Conservation (phyloP, 1,140 invertebrate species). For the Apis mellifera region Amel_HAv3.1 CM009932.2:5879501-5880000, state of each 20-base stretch:
- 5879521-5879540: background rate
- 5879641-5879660: background rate
- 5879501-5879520: background rate
- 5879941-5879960: constrained; percentile 1
- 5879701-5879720: no score
- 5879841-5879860: background rate
- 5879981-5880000: background rate
- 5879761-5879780: background rate
- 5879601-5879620: background rate
- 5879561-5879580: constrained; percentile 8
- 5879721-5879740: background rate
- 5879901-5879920: background rate
- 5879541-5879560: background rate
- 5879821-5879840: background rate
- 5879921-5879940: constrained; percentile 6
- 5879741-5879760: background rate
- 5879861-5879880: constrained; percentile 12
- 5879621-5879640: background rate
- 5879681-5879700: background rate
- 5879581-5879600: constrained; percentile 1
- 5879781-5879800: background rate
- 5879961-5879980: constrained; percentile 24
- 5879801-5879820: background rate
- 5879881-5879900: background rate
- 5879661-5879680: background rate